Evolutionary conservation across 2,113 vertebrate species (phyloP), one percentile per base, ranked within the genome.

Genomic region (Gila orcuttii): DNA sequence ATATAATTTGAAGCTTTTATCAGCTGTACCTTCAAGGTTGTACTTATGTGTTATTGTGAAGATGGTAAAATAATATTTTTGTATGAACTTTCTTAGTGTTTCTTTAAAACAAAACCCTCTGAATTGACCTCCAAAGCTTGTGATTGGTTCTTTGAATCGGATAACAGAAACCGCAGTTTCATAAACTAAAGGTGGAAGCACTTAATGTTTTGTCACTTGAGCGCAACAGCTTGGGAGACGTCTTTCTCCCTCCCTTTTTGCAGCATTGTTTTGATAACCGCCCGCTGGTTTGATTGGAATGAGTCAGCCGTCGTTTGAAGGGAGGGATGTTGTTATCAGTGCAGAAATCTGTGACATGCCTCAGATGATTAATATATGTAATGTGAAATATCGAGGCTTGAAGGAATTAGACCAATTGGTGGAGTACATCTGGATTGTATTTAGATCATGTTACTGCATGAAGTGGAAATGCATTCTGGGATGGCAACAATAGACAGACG

Each of bases 371-470:
- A 93, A 93, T 93, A 92, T 87, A 83, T 90, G 84, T 87, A 90
- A 87, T 89, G 86, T 93, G 91, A 94, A 93, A 92, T 94, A 93
- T 92, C 89, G 90, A 90, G 89, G 86, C 92, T 91, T 87, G 90
- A 93, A 91, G 87, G 82, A 92, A 85, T 85, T 86, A 59, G 75
- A 79, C 78, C 86, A 87, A 86, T 87, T 92, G 87, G 84, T 86
- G 84, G 89, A 90, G 91, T 80, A 79, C 95, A 95, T 96, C 95
- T 96, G 95, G 95, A 93, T 87, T 74, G 86, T 82, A 92, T 96
- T 95, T 94, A 90, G 93, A 87, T 92, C 86, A 25, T 93, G 94
- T 95, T 94, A 87, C 93, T 91, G 90, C 91, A 89, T 87, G 88
- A 92, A 91, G 90, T 89, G 90, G 92, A 91, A 90, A 91, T 90